These are phyloP conservation scores for Catostylus mosaicus DNA, from an alignment of 30 jellyfish, hydroid and myxozoan genomes.

Conservation along the genomic window DNA sequence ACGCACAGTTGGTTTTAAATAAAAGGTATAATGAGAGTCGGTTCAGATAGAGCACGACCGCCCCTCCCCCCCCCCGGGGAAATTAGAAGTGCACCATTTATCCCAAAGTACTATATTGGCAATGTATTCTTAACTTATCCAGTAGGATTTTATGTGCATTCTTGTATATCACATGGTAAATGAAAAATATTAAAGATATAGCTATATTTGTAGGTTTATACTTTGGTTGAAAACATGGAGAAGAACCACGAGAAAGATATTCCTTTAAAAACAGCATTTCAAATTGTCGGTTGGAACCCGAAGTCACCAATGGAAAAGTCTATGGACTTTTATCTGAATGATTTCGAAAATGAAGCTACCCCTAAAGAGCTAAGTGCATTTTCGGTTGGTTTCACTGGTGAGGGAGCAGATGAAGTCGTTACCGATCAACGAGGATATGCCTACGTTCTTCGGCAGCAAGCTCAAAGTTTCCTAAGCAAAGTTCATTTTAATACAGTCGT, in stretches of 20 bases:
- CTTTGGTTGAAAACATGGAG: conserved; percentile 25
- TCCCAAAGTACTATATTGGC: too few species aligned
- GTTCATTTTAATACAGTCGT: conserved; percentile 45
- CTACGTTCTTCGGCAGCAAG: conserved; percentile 26
- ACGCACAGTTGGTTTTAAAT: too few species aligned
- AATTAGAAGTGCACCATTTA: too few species aligned
- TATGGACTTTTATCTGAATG: conserved; percentile 39
- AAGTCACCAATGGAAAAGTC: conserved; percentile 41
- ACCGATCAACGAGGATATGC: conserved; percentile 54
- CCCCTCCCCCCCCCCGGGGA: too few species aligned
- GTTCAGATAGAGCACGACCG: too few species aligned
- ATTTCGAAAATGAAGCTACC: conserved; percentile 53
- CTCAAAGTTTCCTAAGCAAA: conserved; percentile 32
- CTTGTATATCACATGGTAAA: too few species aligned
- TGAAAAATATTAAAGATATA: too few species aligned
- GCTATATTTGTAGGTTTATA: neutral
- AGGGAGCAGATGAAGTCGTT: conserved; percentile 53
- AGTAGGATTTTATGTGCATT: too few species aligned
- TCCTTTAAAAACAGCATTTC: conserved; percentile 32
- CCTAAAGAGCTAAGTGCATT: conserved; percentile 38
- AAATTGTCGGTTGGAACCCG: conserved; percentile 56
- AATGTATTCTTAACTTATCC: too few species aligned
- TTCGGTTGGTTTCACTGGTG: conserved; percentile 41
- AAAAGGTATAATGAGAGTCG: too few species aligned
- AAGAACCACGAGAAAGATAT: conserved; percentile 27